Percentiles rank a stretch among this genome's conserved stretches.
These are phyloP conservation scores for Thecophora atra DNA, from an alignment of 2,888 invertebrate genomes.

Conservation along the genomic window DNA sequence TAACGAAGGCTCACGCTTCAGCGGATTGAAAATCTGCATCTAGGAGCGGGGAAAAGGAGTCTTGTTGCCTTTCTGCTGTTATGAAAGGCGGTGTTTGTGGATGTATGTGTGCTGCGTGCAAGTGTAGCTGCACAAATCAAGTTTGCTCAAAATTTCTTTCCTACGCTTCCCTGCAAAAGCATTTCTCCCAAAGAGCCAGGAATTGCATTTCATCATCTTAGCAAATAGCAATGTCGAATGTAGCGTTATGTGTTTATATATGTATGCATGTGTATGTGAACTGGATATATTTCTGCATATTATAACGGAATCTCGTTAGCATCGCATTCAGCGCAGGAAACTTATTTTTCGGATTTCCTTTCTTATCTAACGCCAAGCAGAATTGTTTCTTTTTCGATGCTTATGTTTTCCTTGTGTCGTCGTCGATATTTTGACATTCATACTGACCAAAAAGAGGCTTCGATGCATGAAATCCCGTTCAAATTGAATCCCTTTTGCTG, in stretches of 20 bases:
- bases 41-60: background rate
- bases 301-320: conserved; percentile 5
- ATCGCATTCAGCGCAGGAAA: background rate
- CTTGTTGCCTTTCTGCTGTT: background rate
- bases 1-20: conserved; percentile 28
- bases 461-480: conserved; percentile 12
- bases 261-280: background rate
- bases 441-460: background rate
- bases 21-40: conserved; percentile 24
- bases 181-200: background rate
- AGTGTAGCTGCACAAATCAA: conserved; percentile 14
- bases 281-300: conserved; percentile 14
- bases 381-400: background rate
- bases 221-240: background rate
- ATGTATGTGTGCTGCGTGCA: conserved; percentile 8
- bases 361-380: background rate
- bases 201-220: background rate
- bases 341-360: background rate
- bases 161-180: background rate
- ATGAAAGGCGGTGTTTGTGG: background rate
- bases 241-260: background rate
- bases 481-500: conserved; percentile 13
- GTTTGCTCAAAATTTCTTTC: background rate
- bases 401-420: conserved; percentile 1
- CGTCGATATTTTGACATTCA: background rate